Percentiles rank a stretch among this genome's conserved stretches.
Evolutionary conservation across 2,888 invertebrate genomes (phyloP).

Genomic region (Falcaria lacertinaria): DNA sequence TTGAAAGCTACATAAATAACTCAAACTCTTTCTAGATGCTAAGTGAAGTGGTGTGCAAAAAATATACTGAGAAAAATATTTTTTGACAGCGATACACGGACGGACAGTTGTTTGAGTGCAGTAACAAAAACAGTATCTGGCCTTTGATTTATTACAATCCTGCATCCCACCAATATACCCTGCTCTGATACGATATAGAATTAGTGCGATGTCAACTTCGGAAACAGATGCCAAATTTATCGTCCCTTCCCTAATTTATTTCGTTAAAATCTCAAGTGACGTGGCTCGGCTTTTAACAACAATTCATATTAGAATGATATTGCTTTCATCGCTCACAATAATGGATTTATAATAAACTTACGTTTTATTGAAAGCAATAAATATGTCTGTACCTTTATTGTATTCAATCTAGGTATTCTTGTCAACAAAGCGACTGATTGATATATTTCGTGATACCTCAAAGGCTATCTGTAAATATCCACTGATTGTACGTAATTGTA

Average conservation of each 20-base stretch:
- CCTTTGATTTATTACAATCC: conserved; percentile 31
- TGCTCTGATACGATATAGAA: conserved; percentile 26
- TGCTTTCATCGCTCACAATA: conserved; percentile 11
- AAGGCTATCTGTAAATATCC: too few relatives aligned
- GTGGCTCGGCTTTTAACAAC: conserved; percentile 17
- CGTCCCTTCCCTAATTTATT: conserved; percentile 27
- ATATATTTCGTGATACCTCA: too few relatives aligned
- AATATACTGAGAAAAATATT: conserved; percentile 12
- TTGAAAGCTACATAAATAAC: too few relatives aligned
- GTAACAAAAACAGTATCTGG: conserved; percentile 17
- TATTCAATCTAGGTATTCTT: too few relatives aligned
- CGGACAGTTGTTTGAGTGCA: conserved; percentile 12
- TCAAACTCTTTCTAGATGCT: too few relatives aligned
- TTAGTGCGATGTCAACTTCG: conserved; percentile 37
- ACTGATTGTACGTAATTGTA: too few relatives aligned
- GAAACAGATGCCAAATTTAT: conserved; percentile 38
- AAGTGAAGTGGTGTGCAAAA: too few relatives aligned
- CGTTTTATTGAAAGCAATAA: neutral
- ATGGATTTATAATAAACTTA: conserved; percentile 15
- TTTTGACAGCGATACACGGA: too few relatives aligned
- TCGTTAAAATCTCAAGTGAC: conserved; percentile 26
- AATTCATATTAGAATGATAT: conserved; percentile 13
- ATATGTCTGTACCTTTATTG: neutral
- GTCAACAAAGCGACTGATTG: too few relatives aligned
- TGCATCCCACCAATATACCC: conserved; percentile 28